Conservation (phyloP, 2,113 vertebrate species). For the Geococcyx californianus region DNA sequence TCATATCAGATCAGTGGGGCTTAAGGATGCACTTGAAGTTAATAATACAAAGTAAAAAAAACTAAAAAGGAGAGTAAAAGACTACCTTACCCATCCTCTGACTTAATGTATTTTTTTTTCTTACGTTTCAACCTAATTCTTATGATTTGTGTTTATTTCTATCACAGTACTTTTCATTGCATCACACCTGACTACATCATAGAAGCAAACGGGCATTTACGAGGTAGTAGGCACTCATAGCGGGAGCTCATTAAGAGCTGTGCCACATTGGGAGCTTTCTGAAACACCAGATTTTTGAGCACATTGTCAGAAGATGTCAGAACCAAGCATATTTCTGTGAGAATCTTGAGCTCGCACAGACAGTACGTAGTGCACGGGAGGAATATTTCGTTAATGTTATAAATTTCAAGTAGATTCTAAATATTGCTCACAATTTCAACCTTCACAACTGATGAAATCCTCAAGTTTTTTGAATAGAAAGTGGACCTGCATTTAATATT, state of each 20-base stretch:
- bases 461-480: not conserved
- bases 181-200: not conserved
- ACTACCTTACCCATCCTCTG: not conserved
- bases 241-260: not conserved
- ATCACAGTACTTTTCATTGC: not conserved
- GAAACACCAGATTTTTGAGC: not conserved
- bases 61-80: not conserved
- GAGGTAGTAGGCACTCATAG: not conserved
- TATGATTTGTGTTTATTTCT: not conserved
- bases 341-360: not conserved
- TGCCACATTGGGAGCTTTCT: not conserved
- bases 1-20: too few relatives aligned
- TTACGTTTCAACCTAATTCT: not conserved
- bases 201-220: not conserved
- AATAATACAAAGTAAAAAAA: not conserved
- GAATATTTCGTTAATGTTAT: not conserved
- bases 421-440: not conserved
- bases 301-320: not conserved
- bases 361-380: not conserved
- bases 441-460: not conserved
- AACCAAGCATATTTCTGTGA: not conserved
- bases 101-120: accelerated
- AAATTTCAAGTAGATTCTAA: not conserved
- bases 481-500: not conserved
- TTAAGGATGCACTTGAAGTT: not conserved